Evolutionary conservation across 2,888 invertebrate species (phyloP).

Genomic region (Drosophila mettleri): DNA sequence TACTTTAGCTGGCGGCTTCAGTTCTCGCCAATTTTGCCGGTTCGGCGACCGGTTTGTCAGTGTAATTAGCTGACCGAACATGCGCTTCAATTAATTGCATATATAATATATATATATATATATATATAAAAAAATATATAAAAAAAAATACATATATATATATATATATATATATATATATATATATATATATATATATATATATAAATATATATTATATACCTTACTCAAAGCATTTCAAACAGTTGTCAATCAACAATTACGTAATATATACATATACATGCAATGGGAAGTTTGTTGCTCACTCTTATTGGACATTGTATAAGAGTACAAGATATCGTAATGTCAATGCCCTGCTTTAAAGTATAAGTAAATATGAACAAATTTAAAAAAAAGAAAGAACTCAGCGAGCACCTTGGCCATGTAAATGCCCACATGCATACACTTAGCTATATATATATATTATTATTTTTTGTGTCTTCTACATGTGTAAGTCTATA

Average conservation of each 20-base stretch:
- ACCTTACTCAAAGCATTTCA: conserved; percentile 24
- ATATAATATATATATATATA: not conserved
- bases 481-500: conserved; percentile 4
- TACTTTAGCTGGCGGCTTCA: conserved; percentile 50
- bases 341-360: conserved; percentile 43
- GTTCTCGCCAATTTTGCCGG: conserved; percentile 30
- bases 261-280: conserved; percentile 27
- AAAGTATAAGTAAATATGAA: conserved; percentile 2
- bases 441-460: not conserved
- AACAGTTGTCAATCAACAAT: conserved; percentile 21
- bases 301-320: conserved; percentile 2
- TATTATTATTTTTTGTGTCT: conserved; percentile 1
- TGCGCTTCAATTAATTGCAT: conserved; percentile 30
- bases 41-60: conserved; percentile 54
- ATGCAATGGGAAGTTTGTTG: not conserved
- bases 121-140: not conserved
- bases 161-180: conserved; percentile 4
- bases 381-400: conserved; percentile 4
- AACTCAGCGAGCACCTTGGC: conserved; percentile 23
- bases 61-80: conserved; percentile 50
- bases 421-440: conserved; percentile 3
- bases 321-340: conserved; percentile 25
- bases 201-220: not conserved
- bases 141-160: not conserved
- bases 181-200: not conserved